A percentile compares a stretch with the other conserved stretches of the same genome.
Conservation (phyloP, 2,888 invertebrate genomes). For the Cepaea hortensis region DNA sequence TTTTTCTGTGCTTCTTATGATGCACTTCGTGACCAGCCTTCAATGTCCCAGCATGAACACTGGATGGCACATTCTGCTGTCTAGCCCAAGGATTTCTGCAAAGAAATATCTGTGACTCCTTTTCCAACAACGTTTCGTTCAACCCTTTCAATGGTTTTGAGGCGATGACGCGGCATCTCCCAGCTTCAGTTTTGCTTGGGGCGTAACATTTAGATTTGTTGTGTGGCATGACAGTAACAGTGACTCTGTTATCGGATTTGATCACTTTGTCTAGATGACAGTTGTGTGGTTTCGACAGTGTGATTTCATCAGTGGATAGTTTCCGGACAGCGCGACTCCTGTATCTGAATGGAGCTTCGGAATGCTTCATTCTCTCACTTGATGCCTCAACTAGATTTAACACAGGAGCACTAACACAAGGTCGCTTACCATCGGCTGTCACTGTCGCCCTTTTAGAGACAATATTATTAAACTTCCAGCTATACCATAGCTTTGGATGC, state of each 20-base stretch:
- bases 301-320: neutral
- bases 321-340: neutral
- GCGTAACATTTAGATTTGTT: neutral
- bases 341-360: neutral
- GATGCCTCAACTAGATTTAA: neutral
- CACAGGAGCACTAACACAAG: neutral
- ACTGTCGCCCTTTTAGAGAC: neutral
- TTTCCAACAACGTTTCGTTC: conserved; percentile 22
- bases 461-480: neutral
- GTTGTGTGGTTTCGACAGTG: conserved; percentile 26
- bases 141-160: neutral
- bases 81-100: neutral
- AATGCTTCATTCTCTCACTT: neutral
- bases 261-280: conserved; percentile 18
- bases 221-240: neutral
- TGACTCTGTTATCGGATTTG: conserved; percentile 2
- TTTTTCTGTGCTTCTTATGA: too few species aligned
- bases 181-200: neutral
- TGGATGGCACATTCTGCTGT: too few species aligned
- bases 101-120: conserved; percentile 12
- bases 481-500: too few species aligned
- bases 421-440: neutral
- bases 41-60: too few species aligned
- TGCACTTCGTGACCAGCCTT: too few species aligned
- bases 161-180: neutral